Evolutionary conservation across 1,140 invertebrate species (phyloP).

Genomic region (Sycophaga agraensis): DNA sequence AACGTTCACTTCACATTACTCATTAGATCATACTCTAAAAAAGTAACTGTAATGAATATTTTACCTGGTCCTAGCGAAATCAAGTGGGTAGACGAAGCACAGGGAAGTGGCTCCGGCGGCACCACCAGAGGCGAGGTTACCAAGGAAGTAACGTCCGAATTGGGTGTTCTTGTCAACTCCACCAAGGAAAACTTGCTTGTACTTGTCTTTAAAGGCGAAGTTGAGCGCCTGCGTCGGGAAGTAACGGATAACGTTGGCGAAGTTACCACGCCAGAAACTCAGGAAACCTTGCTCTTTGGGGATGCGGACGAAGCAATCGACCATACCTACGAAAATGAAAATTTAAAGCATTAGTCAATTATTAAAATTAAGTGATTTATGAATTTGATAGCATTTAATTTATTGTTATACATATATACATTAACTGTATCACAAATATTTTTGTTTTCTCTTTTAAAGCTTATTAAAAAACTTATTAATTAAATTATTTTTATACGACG

Average conservation of each 20-base stretch:
- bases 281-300: slow-evolving; percentile 82
- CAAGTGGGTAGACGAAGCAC: slow-evolving; percentile 94
- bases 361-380: not conserved
- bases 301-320: slow-evolving; percentile 84
- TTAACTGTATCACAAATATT: too few relatives aligned
- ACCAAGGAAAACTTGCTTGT: slow-evolving; percentile 81
- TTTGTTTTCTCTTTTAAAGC: too few relatives aligned
- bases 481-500: too few relatives aligned
- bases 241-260: slow-evolving; percentile 90
- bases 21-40: too few relatives aligned
- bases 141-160: slow-evolving; percentile 82
- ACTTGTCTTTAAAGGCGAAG: slow-evolving; percentile 93
- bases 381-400: too few relatives aligned
- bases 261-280: slow-evolving; percentile 91
- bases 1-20: too few relatives aligned
- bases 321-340: slow-evolving; percentile 70
- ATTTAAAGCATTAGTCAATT: not conserved
- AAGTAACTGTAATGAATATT: not conserved
- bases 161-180: slow-evolving; percentile 88
- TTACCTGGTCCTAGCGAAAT: slow-evolving; percentile 90
- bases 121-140: slow-evolving; percentile 90
- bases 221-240: slow-evolving; percentile 96
- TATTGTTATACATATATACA: too few relatives aligned
- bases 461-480: too few relatives aligned
- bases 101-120: slow-evolving; percentile 92